Evolutionary conservation across 2,113 vertebrate species (phyloP), one percentile per base, ranked within the genome.

Genomic region (Scortum barcoo): DNA sequence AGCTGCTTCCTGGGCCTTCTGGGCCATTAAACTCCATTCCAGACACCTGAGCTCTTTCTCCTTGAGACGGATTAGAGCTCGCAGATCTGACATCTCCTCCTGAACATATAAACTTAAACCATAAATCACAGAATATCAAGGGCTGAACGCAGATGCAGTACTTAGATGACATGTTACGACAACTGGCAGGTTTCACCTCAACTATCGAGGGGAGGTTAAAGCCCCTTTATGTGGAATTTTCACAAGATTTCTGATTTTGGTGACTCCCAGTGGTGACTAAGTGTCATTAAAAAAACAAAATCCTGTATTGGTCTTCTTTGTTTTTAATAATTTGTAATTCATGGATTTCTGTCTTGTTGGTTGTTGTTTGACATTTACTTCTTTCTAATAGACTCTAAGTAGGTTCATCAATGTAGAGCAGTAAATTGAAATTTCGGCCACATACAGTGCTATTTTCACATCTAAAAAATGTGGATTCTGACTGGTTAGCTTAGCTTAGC

Each of bases 41-140:
- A 98, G 82, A 14, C 93, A 92, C 24, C 94, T 60, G 80, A 96
- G 95, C 84, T 98, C 96, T 65, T 94, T 95, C 88, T 96, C 95
- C 3, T 76, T 91, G 33, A 97, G 93, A 60, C 96, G 96, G 46
- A 97, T 93, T 36, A 67, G 78, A 61, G 85, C 93, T 75, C 92
- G 93, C 85, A 97, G 88, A 63, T 97, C 96, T 0, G 94, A 95
- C 94, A 98, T 95, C 44, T 95, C 94, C 91, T 98, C 97, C 98
- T 99, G 78, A 42, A 74, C n/a, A 62, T 57, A 78, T 50, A 28
- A 3, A 70, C 11, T 42, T 24, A 16, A 67, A 60, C 3, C 50
- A 74, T 38, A 19, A 56, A 66, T 20, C 7, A 20, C 0, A 14
- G 12, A 26, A 11, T 40, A 38, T 56, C 26, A 68, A 50, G 46